Percentiles rank a stretch among this genome's conserved stretches.
Conservation (phyloP, 2,113 vertebrate species). For the Clarias gariepinus region DNA sequence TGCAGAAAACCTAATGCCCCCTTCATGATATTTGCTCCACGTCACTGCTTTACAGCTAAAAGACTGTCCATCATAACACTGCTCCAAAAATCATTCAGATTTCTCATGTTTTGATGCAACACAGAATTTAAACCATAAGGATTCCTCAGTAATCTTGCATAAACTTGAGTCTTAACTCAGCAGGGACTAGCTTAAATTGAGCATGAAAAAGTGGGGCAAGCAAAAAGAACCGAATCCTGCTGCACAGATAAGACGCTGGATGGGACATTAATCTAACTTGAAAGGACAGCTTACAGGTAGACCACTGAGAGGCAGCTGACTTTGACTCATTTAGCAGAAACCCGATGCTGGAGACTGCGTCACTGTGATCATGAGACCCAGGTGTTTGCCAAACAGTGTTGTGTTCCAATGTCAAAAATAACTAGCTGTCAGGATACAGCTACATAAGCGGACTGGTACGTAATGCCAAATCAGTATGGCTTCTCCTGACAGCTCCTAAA, state of each 20-base stretch:
- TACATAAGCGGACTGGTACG: slow-evolving; percentile 23
- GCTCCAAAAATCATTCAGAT: not conserved
- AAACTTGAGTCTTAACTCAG: slow-evolving; percentile 1
- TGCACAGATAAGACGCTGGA: slow-evolving; percentile 25
- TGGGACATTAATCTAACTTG: slow-evolving; percentile 28
- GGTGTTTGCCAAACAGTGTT: slow-evolving; percentile 23
- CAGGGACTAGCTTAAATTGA: slow-evolving; percentile 5
- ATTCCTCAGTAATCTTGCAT: not conserved
- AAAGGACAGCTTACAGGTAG: slow-evolving; percentile 27
- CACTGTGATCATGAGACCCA: not conserved
- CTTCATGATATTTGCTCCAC: not conserved
- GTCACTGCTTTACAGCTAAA: not conserved
- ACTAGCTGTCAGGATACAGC: slow-evolving; percentile 20
- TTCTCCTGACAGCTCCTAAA: slow-evolving; percentile 21
- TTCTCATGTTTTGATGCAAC: not conserved
- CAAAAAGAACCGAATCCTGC: not conserved
- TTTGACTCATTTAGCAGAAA: slow-evolving; percentile 23
- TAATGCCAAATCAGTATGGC: slow-evolving; percentile 15
- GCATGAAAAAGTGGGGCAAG: slow-evolving; percentile 24
- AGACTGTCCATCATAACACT: not conserved
- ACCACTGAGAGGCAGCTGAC: slow-evolving; percentile 6
- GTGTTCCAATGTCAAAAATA: slow-evolving; percentile 38
- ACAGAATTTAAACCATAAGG: not conserved
- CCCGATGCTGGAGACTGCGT: slow-evolving; percentile 30
- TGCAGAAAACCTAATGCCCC: not conserved